These are phyloP conservation scores for Hippocampus mohnikei DNA, from an alignment of 2,113 vertebrate species.

Conservation along the genomic window DNA sequence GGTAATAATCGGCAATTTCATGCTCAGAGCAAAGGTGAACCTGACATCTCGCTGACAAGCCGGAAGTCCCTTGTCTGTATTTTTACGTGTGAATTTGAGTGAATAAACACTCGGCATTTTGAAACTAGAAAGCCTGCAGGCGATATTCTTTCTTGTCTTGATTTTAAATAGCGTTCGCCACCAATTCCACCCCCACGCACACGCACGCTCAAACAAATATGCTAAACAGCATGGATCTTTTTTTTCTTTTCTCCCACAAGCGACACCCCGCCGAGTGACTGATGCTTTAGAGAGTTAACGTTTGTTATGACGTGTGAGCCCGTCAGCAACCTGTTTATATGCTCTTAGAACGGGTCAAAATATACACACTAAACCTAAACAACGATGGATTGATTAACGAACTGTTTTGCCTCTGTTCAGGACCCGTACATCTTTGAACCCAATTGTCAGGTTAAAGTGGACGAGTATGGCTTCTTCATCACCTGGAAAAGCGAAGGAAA, in stretches of 20 bases:
- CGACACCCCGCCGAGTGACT: slow-evolving; percentile 41
- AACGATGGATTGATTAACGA: neutral
- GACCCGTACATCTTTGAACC: slow-evolving; percentile 94
- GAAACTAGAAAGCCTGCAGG: slow-evolving; percentile 32
- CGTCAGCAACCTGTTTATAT: too few species aligned
- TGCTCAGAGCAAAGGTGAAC: too few species aligned
- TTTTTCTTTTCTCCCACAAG: slow-evolving; percentile 9
- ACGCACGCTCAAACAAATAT: slow-evolving; percentile 18
- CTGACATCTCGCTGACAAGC: too few species aligned
- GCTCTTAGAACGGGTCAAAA: too few species aligned
- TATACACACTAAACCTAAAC: too few species aligned
- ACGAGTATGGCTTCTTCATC: slow-evolving; percentile 95
- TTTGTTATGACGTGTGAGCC: neutral
- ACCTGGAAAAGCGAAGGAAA: slow-evolving; percentile 98
- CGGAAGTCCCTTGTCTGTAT: neutral
- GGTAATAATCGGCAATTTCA: too few species aligned
- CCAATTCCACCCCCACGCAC: slow-evolving; percentile 15
- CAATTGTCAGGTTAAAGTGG: slow-evolving; percentile 90
- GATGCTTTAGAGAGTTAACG: slow-evolving; percentile 45
- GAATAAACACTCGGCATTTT: slow-evolving; percentile 18
- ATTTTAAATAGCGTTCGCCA: slow-evolving; percentile 18
- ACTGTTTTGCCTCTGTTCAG: slow-evolving; percentile 62
- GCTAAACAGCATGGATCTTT: slow-evolving; percentile 34
- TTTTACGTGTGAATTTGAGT: neutral
- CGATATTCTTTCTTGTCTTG: slow-evolving; percentile 5